phyloP scores from a whole-genome alignment of 2,797 vertebrate species.

The Nannoperca australis region DNA sequence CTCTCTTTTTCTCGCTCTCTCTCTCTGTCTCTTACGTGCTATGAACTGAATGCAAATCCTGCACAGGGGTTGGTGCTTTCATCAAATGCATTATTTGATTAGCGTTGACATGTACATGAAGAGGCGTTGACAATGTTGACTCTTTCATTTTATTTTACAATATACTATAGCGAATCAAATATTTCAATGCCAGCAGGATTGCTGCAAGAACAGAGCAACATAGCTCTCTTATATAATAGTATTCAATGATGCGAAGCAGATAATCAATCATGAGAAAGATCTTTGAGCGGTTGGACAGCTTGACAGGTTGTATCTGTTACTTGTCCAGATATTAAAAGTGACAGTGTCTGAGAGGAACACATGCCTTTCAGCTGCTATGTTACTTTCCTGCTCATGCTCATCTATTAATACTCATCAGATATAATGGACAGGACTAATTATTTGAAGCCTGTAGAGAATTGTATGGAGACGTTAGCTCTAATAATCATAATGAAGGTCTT shows the following conservation, averaged over 20 bases:
- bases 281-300: slow-evolving; percentile 45
- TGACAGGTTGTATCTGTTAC: slow-evolving; percentile 58
- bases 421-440: slow-evolving; percentile 67
- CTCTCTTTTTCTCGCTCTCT: not conserved
- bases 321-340: slow-evolving; percentile 52
- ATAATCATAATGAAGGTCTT: slow-evolving; percentile 49
- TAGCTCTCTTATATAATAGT: slow-evolving; percentile 15
- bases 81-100: slow-evolving; percentile 16
- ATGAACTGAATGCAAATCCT: not conserved
- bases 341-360: slow-evolving; percentile 45
- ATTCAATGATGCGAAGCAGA: slow-evolving; percentile 36
- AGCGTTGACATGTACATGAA: slow-evolving; percentile 21
- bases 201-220: slow-evolving; percentile 13
- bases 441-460: slow-evolving; percentile 52
- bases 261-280: slow-evolving; percentile 48
- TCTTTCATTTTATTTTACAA: not conserved
- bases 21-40: not conserved
- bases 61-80: not conserved
- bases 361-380: slow-evolving; percentile 27
- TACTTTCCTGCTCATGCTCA: slow-evolving; percentile 35
- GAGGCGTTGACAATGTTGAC: not conserved
- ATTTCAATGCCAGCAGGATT: slow-evolving; percentile 1
- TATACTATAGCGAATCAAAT: not conserved
- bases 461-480: slow-evolving; percentile 38
- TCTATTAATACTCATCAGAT: slow-evolving; percentile 55